Percentiles rank a stretch among this genome's conserved stretches.
phyloP scores from a whole-genome alignment of 2,888 invertebrate species.

The Crematogaster levior region DNA sequence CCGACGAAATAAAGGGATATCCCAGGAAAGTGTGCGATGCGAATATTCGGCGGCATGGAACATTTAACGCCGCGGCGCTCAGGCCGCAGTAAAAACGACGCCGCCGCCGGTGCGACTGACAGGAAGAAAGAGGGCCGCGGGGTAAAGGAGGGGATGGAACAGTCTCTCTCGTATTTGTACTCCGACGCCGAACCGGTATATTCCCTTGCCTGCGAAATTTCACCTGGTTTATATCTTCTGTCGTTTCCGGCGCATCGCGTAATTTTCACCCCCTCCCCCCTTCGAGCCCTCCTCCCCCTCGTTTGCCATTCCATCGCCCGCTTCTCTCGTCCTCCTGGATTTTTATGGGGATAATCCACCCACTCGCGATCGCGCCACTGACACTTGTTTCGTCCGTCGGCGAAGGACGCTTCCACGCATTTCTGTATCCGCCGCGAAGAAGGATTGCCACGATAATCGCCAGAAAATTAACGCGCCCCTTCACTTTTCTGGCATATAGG shows the following conservation, averaged over 20 bases:
- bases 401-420: slow-evolving; percentile 67
- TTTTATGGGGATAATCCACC: slow-evolving; percentile 75
- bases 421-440: slow-evolving; percentile 45
- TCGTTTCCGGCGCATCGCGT: slow-evolving; percentile 71
- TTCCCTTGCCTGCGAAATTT: slow-evolving; percentile 71
- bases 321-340: slow-evolving; percentile 59
- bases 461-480: neutral
- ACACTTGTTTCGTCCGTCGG: slow-evolving; percentile 73
- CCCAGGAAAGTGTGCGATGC: slow-evolving; percentile 56
- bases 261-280: slow-evolving; percentile 53
- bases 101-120: slow-evolving; percentile 50
- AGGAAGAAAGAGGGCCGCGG: slow-evolving; percentile 45
- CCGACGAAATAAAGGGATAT: slow-evolving; percentile 64
- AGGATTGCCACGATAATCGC: neutral
- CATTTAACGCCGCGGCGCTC: slow-evolving; percentile 80
- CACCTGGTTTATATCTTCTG: slow-evolving; percentile 79
- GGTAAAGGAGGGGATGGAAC: slow-evolving; percentile 25
- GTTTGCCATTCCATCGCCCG: slow-evolving; percentile 6
- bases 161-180: slow-evolving; percentile 70
- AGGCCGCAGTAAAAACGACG: slow-evolving; percentile 67
- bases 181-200: slow-evolving; percentile 65
- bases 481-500: neutral
- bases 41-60: slow-evolving; percentile 78
- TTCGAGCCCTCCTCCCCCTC: neutral
- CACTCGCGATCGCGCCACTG: slow-evolving; percentile 64